Percentiles rank a stretch among this genome's conserved stretches.
Conservation (phyloP, 2,113 vertebrate genomes). For the Pelmatolapia mariae region DNA sequence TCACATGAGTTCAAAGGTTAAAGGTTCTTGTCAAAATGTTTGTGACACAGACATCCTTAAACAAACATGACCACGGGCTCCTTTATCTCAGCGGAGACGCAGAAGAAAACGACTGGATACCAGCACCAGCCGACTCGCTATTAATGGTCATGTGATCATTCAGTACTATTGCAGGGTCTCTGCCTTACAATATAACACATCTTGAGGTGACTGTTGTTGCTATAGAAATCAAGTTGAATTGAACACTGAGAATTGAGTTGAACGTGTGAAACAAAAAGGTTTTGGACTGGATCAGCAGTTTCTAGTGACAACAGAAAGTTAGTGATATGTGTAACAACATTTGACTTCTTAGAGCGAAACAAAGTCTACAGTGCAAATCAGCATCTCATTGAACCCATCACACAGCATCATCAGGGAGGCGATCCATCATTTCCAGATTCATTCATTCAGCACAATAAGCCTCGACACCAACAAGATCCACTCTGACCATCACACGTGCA, state of each 20-base stretch:
- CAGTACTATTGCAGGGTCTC: background rate
- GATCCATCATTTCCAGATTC: background rate
- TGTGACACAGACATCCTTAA: background rate
- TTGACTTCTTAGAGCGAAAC: background rate
- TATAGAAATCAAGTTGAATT: background rate
- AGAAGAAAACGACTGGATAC: fast-evolving
- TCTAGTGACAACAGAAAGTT: background rate
- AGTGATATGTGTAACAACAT: background rate
- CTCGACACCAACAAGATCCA: background rate
- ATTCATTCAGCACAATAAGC: background rate
- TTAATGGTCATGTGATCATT: background rate
- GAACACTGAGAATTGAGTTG: background rate
- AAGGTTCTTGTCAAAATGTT: background rate
- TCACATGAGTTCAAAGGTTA: background rate
- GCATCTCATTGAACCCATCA: background rate
- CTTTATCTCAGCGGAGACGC: background rate
- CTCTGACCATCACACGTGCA: background rate
- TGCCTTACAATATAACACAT: background rate
- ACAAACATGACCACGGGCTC: fast-evolving
- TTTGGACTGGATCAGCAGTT: background rate
- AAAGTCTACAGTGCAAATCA: background rate
- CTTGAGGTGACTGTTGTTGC: background rate
- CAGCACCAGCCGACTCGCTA: background rate
- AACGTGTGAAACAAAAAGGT: background rate
- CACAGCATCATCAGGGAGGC: background rate